Base-by-base conservation (phyloP, 2,888 invertebrate species). In the Cheilosia variabilis region DNA sequence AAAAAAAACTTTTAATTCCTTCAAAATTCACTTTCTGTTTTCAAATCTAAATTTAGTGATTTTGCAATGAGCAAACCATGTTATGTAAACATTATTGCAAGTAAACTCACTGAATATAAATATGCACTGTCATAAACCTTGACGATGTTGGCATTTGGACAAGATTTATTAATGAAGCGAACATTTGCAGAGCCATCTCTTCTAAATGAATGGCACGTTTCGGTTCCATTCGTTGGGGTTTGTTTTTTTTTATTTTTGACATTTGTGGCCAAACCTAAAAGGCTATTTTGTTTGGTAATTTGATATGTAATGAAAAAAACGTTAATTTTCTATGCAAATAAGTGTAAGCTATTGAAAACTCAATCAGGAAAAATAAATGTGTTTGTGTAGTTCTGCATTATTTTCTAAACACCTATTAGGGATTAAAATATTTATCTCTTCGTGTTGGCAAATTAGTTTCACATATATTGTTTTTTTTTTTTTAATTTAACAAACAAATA, bases 131-230 rank as follows among this genome's bases (percentile, higher is more conserved):
- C 77, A 60, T 45, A 72, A 66, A 43, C 78, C 72, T 83, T 83
- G 83, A 78, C 73, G 66, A 71, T 7, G 4, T 79, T 83, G 79
- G 83, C 73, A 83, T 45, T 73, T 50, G 31, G 53, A 68, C 78
- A 83, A 83, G 37, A 73, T 63, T 55, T 57, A 83, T 73, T 69
- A 79, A 83, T 83, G 73, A 83, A 78, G 68, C 83, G 63, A 53
- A 78, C 13, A 68, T 57, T 80, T 52, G 68, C 37, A 15, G 31
- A 47, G 4, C 22, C 24, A 45, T 58, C 22, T n/a, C 10, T 13
- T 15, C n/a, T 60, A 41, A 47, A 68, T 37, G 22, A 43, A 57
- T 10, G 13, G n/a, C 68, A 45, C 55, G 45, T 43, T 55, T 55
- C 6, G 4, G 15, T 37, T 66, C 7, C 6, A 24, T 24, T 58